Conservation (phyloP, 2,113 vertebrate genomes). For the Anarhynchus alexandrinus region DNA sequence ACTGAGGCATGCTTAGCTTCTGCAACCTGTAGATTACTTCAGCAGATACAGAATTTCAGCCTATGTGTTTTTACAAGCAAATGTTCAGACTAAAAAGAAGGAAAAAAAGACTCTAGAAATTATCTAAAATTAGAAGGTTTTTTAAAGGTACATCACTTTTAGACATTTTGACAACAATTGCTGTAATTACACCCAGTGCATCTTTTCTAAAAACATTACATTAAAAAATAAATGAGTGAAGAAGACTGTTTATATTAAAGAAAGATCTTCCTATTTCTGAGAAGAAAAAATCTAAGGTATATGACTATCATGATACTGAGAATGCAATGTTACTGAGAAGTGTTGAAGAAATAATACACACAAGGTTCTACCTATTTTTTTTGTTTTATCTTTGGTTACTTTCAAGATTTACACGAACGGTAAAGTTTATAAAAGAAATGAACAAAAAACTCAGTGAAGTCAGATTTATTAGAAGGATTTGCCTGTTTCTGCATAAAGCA, state of each 20-base stretch:
- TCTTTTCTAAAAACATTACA: not conserved
- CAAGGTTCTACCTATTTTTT: accelerated
- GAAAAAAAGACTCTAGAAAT: not conserved
- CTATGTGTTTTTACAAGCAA: not conserved
- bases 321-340: accelerated
- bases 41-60: not conserved
- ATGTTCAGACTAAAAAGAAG: not conserved
- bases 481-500: not conserved
- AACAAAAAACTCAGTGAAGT: not conserved
- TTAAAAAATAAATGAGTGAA: not conserved
- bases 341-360: not conserved
- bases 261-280: not conserved
- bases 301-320: not conserved
- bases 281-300: not conserved
- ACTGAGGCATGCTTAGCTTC: accelerated
- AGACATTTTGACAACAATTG: not conserved
- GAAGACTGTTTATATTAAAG: not conserved
- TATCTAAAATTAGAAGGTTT: not conserved
- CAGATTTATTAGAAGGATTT: not conserved
- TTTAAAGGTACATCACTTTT: not conserved
- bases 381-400: not conserved
- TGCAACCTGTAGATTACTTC: not conserved
- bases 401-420: not conserved
- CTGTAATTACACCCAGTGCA: not conserved
- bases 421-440: not conserved